Conservation (phyloP, 1,140 invertebrate genomes). For the Tyrophagus putrescentiae region DNA sequence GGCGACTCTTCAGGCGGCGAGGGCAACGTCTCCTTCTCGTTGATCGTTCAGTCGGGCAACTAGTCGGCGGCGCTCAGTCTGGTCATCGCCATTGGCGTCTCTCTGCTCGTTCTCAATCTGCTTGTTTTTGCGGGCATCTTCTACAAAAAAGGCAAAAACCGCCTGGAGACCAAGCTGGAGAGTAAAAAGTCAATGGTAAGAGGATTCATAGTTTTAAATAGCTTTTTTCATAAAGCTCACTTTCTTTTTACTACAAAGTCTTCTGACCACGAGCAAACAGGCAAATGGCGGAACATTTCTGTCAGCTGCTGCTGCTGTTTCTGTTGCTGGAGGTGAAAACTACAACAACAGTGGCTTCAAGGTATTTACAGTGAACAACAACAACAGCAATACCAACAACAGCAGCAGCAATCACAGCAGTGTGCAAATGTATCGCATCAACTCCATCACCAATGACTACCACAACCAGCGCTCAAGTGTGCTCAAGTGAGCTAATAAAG, state of each 20-base stretch:
- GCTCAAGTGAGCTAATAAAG: no score
- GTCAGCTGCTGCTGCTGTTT: no score
- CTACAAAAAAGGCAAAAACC: constrained; percentile 65
- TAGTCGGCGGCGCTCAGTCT: constrained; percentile 79
- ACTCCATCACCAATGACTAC: constrained; percentile 12
- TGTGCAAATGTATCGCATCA: constrained; percentile 10
- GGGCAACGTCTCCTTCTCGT: constrained; percentile 23
- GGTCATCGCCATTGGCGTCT: constrained; percentile 78
- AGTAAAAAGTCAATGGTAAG: constrained; percentile 46
- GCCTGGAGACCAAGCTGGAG: constrained; percentile 56
- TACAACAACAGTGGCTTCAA: no score
- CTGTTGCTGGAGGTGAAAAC: no score
- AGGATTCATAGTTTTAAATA: not conserved
- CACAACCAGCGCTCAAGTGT: not conserved
- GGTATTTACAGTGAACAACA: not conserved
- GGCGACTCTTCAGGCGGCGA: no score
- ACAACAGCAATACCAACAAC: not conserved
- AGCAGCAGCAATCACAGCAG: not conserved
- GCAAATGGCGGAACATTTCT: no score
- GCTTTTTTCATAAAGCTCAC: not conserved
- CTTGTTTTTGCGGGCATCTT: constrained; percentile 83
- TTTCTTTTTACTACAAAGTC: no score
- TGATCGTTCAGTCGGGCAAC: constrained; percentile 39
- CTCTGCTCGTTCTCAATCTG: constrained; percentile 72
- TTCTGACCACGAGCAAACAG: no score